phyloP scores from a whole-genome alignment of 2,888 invertebrate species.

The Ophonus ardosiacus region DNA sequence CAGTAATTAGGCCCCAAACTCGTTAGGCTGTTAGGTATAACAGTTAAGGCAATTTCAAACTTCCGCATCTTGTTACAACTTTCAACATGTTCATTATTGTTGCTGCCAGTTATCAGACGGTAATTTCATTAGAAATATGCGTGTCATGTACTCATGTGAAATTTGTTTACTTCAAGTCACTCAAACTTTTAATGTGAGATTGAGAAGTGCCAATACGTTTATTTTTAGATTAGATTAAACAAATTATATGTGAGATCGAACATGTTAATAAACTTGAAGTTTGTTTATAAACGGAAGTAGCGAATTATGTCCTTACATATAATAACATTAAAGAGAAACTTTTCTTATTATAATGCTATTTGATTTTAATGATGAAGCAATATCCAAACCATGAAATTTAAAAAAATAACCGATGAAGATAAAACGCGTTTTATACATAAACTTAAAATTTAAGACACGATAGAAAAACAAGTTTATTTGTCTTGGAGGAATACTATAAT shows the following conservation, averaged over 20 bases:
- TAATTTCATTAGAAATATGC: conserved; percentile 18
- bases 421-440: no score
- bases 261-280: not conserved
- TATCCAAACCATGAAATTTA: no score
- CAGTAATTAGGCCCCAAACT: not conserved
- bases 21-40: not conserved
- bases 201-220: not conserved
- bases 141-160: not conserved
- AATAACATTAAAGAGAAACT: conserved; percentile 2
- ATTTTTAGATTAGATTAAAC: conserved; percentile 16
- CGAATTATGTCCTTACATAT: not conserved
- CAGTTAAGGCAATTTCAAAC: conserved; percentile 11
- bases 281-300: not conserved
- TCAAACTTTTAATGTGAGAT: conserved; percentile 20
- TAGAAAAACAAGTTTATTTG: no score
- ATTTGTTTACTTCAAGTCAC: conserved; percentile 12
- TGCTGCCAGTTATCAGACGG: not conserved
- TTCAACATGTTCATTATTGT: conserved; percentile 30
- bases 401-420: no score
- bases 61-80: conserved; percentile 20
- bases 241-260: not conserved
- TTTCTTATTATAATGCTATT: no score
- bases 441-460: no score
- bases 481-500: no score
- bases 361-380: no score